Evolutionary conservation across 1,140 invertebrate genomes (phyloP), one percentile per base, ranked within the genome.

Genomic region (Doryteuthis pealeii): DNA sequence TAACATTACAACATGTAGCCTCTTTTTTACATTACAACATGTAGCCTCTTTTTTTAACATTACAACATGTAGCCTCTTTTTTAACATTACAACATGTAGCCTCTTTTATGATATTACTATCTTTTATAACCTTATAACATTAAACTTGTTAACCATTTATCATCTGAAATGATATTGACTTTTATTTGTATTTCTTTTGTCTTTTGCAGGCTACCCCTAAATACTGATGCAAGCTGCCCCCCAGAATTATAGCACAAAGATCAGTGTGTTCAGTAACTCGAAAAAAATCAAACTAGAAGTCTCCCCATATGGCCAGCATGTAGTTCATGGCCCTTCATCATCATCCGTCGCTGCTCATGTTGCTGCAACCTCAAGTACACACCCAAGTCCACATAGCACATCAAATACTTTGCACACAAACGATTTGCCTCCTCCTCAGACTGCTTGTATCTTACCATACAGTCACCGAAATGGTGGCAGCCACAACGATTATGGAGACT

Each of bases 391-490:
- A 77, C 76, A 72, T 69, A 79, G 79, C 78, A 73, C 75, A 45
- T 74, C 76, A 35, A 74, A 73, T 71, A 76, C 74, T 68, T 62
- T 70, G 65, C 71, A 71, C 40, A 22, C 26, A 65, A 70, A 76
- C 66, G 66, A 67, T 77, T 77, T 72, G 49, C 70, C 66, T 73
- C 74, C 74, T 58, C 73, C 58, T 49, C 76, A 77, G 35, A 74
- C 77, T 71, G 76, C 77, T 45, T 79, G 75, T 80, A 74, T 81
- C 67, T 76, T 81, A 74, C 75, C 81, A 73, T 81, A 82, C 31
- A 77, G 79, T 79, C 78, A 91, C 77, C 92, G 92, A 84, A 91
- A 92, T 80, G 91, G 62, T 71, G 68, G 77, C 31, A 43, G 72
- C 18, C 73, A 74, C 15, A 26, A 70, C 14, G 73, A 77, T 22